Conservation (phyloP, 2,113 vertebrate genomes). For the Neolamprologus tretocephalus region DNA sequence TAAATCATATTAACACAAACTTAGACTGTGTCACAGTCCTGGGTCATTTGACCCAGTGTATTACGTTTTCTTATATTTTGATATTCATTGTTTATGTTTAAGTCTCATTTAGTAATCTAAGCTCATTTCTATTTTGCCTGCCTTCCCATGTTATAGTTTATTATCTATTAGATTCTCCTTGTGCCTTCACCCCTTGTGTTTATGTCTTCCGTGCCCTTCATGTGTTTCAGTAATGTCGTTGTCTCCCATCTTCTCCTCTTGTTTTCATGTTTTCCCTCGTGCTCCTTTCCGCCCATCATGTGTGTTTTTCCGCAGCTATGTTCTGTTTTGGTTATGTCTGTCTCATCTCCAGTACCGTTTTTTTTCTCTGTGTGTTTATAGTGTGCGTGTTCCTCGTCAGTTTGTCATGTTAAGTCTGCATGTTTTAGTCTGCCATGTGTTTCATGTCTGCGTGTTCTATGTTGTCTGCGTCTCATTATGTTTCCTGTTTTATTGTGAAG, state of each 20-base stretch:
- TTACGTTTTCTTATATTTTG: rapidly evolving
- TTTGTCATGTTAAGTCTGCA: neutral
- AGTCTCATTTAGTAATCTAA: neutral
- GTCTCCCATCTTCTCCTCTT: neutral
- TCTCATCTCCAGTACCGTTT: neutral
- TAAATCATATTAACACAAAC: neutral
- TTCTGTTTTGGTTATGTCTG: neutral
- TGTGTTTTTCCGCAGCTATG: neutral
- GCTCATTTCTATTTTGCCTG: neutral
- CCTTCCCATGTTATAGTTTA: neutral
- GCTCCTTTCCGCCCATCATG: neutral
- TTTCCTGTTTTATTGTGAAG: neutral
- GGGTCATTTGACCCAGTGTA: neutral
- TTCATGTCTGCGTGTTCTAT: neutral
- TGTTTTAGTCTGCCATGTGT: neutral
- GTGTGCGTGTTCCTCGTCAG: neutral
- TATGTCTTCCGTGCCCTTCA: neutral
- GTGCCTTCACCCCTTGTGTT: neutral
- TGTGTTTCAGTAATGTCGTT: neutral
- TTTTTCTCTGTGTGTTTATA: neutral
- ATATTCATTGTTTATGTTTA: neutral
- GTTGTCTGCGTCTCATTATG: neutral
- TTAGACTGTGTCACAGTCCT: neutral
- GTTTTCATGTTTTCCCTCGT: neutral
- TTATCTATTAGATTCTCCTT: neutral